Evolutionary conservation across 2,113 vertebrate species (phyloP).

Genomic region (Steatornis caripensis): DNA sequence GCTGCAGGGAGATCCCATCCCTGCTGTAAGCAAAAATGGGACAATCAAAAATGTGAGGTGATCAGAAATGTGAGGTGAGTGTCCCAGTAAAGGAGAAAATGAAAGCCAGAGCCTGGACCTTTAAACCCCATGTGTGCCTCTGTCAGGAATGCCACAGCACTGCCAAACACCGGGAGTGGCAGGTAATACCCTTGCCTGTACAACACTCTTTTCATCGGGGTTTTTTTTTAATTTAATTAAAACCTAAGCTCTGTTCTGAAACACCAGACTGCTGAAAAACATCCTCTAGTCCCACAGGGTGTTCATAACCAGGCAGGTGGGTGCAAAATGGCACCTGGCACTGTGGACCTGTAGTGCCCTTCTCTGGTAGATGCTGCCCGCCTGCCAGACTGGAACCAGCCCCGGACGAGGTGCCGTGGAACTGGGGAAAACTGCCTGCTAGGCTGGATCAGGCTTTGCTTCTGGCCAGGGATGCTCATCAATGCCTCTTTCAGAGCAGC

Average conservation of each 20-base stretch:
- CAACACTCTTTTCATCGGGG: background rate
- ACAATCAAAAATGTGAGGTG: background rate
- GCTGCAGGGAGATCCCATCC: background rate
- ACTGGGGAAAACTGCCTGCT: background rate
- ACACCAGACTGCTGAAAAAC: background rate
- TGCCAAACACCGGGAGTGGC: background rate
- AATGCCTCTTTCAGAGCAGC: background rate
- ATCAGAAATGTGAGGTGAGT: background rate
- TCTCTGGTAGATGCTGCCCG: background rate
- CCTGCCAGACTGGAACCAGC: background rate
- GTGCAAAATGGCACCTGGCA: background rate
- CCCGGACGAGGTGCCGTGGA: accelerated
- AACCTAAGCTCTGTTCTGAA: background rate
- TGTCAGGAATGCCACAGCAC: background rate
- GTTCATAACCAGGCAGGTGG: background rate
- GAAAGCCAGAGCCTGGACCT: background rate
- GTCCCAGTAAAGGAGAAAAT: background rate
- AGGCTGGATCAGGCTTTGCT: background rate
- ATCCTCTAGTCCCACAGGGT: background rate
- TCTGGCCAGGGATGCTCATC: background rate
- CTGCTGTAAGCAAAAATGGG: background rate
- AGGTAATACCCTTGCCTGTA: background rate
- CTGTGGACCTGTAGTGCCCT: background rate
- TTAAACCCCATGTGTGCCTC: background rate
- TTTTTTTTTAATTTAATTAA: background rate